Percentiles rank a stretch among this genome's conserved stretches.
Conservation (phyloP, 1,140 invertebrate species). For the Rhagoletis zephyria region DNA sequence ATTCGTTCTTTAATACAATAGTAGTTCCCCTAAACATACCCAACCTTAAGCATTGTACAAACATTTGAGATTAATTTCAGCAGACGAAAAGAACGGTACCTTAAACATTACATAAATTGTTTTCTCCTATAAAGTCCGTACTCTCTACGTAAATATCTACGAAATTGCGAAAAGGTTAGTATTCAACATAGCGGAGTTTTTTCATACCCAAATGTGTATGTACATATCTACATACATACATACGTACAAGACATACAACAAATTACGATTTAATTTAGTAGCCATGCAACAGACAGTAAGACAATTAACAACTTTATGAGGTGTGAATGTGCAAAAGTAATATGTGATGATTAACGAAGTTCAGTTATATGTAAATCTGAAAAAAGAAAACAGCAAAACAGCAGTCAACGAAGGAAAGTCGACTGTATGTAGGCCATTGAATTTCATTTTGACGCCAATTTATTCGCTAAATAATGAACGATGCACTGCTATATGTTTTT, state of each 20-base stretch:
- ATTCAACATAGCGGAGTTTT: background rate
- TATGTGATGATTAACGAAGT: background rate
- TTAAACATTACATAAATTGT: no score
- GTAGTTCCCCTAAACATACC: no score
- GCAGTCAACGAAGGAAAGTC: constrained; percentile 3
- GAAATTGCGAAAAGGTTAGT: background rate
- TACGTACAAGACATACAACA: background rate
- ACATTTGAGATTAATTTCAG: no score
- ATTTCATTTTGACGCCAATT: background rate
- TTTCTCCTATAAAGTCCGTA: no score
- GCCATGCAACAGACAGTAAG: background rate
- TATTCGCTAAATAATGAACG: background rate
- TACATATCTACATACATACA: background rate
- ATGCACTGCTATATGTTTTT: background rate
- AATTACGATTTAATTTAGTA: background rate
- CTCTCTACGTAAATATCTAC: no score
- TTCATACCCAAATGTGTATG: background rate
- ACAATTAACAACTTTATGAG: constrained; percentile 39
- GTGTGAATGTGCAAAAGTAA: constrained; percentile 22
- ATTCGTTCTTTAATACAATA: no score
- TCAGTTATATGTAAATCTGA: background rate
- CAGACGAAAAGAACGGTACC: background rate
- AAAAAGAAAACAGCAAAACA: background rate
- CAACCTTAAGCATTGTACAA: no score
- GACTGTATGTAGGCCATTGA: background rate